Base-by-base conservation (phyloP, 2,113 vertebrate species). In the Pogona vitticeps region DNA sequence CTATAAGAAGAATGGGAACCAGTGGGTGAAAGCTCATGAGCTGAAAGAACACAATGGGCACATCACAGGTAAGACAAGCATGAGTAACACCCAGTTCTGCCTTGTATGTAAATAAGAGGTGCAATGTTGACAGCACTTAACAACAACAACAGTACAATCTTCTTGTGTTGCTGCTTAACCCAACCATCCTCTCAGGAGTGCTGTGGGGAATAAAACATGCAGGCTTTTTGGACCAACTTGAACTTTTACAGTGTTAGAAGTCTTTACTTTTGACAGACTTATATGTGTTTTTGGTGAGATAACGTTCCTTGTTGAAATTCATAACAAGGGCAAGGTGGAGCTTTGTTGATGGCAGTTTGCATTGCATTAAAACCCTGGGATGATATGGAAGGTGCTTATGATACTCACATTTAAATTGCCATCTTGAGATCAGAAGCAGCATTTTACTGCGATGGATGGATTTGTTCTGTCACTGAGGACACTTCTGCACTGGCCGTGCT, bases 1-100 rank as follows among this genome's bases (percentile, higher is more conserved):
- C 96, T 99, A 99, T 94, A 99, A 99, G 96, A 99, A 99, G 95
- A 98, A 96, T 1, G 98, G 98, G 56, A 98, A 97, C 95, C 98
- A 99, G 94, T 99, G 99, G 99, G 94, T 98, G 28, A 99, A 99
- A 95, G 97, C 97, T 84, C 98, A 99, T 1, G 99, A 99, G 91
- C 96, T 99, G 88, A 99, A 99, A 95, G 99, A 99, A 33, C 99
- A 99, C 95, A 99, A 99, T 79, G 98, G 99, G 70, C 98, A 98
- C 93, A 99, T 99, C 88, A 99, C 99, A 97, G 98, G 99, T 99
- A 94, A 93, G 67, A n/a, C 36, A 56, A n/a, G 7, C 33, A 18
- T 1, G 18, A 14, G 7, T 4, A 14, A 1, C 1, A 21, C 26
- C 31, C 31, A 33, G 2, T 65, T 28, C 73, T 76, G 31, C 5